Base-by-base conservation (phyloP, 2,888 invertebrate genomes). In the Platycheirus albimanus region DNA sequence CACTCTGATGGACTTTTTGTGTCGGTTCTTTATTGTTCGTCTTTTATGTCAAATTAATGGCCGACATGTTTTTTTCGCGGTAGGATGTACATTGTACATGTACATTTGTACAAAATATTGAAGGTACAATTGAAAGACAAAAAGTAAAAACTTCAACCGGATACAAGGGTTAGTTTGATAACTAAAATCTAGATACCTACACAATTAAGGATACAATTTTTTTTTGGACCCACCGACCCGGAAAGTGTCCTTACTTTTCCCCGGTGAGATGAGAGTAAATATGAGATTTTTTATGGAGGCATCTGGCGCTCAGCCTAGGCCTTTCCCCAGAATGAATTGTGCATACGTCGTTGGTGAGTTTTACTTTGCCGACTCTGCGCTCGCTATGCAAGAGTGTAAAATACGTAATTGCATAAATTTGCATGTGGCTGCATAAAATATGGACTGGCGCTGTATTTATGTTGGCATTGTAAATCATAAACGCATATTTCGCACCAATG, bases 331-430 rank as follows among this genome's bases (percentile, higher is more conserved):
- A 77, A 66, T 66, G 38, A 58, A 78, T 58, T 63, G n/a, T 61
- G 43, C 4, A n/a, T n/a, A n/a, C 24, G 20, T 24, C 43, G 61
- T 11, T 45, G 13, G 28, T 13, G 2, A 51, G 15, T 51, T 33
- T 52, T 17, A 13, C 56, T 41, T 8, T 30, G 56, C 64, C 61
- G 52, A 69, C 58, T 78, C 58, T 24, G 15, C 41, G 11, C 20
- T 61, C 66, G 54, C 69, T 24, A 74, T 69, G 77, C 52, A 63
- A 87, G 24, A 87, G 88, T 88, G 88, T 90, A 87, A 89, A 90
- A 90, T 88, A 90, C 89, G 88, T 90, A 90, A 90, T 89, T 90
- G 88, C 90, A 90, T 90, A 90, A 90, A 90, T 90, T 90, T 88
- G 87, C 88, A 89, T 90, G 89, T 89, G 89, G 89, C 88, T 87